Conservation (phyloP, 2,888 invertebrate genomes). For the Branchipolynoe longqiensis region DNA sequence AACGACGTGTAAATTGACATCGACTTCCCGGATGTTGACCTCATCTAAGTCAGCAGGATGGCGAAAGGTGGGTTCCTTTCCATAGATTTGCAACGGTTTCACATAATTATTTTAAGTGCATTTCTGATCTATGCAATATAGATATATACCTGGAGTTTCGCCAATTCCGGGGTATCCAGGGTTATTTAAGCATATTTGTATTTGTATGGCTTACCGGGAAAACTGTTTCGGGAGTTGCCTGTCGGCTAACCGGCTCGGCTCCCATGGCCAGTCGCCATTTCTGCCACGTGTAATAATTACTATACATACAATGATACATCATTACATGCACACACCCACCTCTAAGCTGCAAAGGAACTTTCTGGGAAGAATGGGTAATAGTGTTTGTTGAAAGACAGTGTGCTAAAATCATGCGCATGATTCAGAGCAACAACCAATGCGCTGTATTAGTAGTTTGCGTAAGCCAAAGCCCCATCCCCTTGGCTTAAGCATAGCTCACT, state of each 20-base stretch:
- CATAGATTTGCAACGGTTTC: neutral
- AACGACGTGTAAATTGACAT: neutral
- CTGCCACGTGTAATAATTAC: constrained; percentile 48
- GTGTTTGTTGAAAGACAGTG: no score
- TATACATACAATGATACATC: no score
- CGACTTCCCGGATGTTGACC: constrained; percentile 38
- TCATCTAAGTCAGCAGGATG: constrained; percentile 12
- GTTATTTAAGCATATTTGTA: neutral
- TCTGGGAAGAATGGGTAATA: neutral
- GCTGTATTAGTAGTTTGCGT: no score
- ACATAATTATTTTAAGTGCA: neutral
- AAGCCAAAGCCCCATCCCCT: no score
- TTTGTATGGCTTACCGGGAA: constrained; percentile 8
- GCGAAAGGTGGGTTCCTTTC: constrained; percentile 24
- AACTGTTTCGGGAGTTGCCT: neutral
- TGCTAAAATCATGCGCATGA: no score
- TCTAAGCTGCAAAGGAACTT: neutral
- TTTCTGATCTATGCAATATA: neutral
- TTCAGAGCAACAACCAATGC: no score
- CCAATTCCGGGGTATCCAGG: neutral
- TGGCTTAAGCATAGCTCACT: no score
- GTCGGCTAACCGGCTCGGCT: neutral
- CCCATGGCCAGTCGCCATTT: constrained; percentile 20
- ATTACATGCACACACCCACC: constrained; percentile 9
- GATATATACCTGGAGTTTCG: neutral